These are phyloP conservation scores for Tetramorium bicarinatum DNA, from an alignment of 2,888 invertebrate species.

Conservation along the genomic window DNA sequence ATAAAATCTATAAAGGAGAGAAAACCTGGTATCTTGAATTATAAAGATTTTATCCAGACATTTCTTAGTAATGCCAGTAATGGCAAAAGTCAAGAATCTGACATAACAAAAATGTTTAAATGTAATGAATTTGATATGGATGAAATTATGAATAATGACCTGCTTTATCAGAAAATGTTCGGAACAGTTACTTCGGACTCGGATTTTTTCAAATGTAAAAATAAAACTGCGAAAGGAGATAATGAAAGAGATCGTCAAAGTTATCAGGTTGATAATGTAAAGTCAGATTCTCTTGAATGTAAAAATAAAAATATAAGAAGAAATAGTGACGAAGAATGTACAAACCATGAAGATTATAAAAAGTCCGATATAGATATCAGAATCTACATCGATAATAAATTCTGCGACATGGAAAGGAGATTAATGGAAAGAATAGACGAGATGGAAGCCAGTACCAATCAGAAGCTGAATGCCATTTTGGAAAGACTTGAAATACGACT, in stretches of 20 bases:
- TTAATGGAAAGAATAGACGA: constrained; percentile 80
- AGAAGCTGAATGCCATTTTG: constrained; percentile 83
- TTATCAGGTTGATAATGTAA: background rate
- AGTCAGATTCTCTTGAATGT: background rate
- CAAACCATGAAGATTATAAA: constrained; percentile 4
- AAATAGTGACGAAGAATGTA: constrained; percentile 16
- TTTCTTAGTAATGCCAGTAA: constrained; percentile 65
- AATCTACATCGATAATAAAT: constrained; percentile 82
- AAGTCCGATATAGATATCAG: constrained; percentile 67
- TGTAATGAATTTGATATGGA: constrained; percentile 47
- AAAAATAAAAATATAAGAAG: constrained; percentile 1
- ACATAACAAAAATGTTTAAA: constrained; percentile 68
- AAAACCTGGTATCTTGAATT: constrained; percentile 68
- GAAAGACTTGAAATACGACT: constrained; percentile 66
- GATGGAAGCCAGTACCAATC: constrained; percentile 81
- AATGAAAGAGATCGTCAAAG: background rate
- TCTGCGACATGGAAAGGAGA: constrained; percentile 81
- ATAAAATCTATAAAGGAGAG: constrained; percentile 67
- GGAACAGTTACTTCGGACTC: background rate
- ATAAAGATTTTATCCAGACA: constrained; percentile 76
- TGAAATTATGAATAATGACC: constrained; percentile 54
- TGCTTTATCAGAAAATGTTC: constrained; percentile 44
- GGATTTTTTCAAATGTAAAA: background rate
- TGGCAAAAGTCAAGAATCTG: constrained; percentile 56
- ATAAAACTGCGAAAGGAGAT: background rate